Base-by-base conservation (phyloP, 2,113 vertebrate species). In the Macaca mulatta region DNA sequence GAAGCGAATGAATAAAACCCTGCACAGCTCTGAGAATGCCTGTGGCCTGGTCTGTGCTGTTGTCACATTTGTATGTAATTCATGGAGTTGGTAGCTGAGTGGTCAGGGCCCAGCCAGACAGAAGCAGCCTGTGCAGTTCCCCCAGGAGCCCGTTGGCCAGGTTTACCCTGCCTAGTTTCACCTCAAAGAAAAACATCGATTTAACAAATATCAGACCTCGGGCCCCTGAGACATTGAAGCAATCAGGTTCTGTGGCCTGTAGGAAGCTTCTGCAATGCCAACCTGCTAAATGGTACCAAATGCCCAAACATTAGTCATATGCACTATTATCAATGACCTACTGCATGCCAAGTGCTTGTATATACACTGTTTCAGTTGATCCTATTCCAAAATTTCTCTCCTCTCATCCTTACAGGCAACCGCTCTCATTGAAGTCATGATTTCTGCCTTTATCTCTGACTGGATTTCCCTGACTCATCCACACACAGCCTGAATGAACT, bases 1-100 rank as follows among this genome's bases (percentile, higher is more conserved):
- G 74, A 85, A 48, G 14, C 18, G 38, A 38, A 25, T 14, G 10
- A n/a, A 5, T 4, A 30, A 38, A 27, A 5, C 38, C 8, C 25
- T 10, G 1, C 17, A 3, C 3, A 12, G 6, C 13, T 18, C 61
- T 32, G 50, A 48, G 20, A 55, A 10, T 1, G 2, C 12, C 17
- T 0, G 0, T 4, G 9, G 81, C 45, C 52, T 18, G 1, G 3
- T 0, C 32, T 5, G 6, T n/a, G n/a, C 84, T 89, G 3, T 35
- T 10, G 6, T 81, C n/a, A 18, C 5, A 57, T 61, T 79, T 78
- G 27, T 8, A 9, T 22, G 4, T 5, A 6, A 22, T 69, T 22
- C 30, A 9, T 4, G 18, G 84, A 52, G 38, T 43, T 6, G 0
- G 43, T 52, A 35, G 52, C 48, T 83, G 74, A 27, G n/a, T 5